Evolutionary conservation across 2,888 invertebrate genomes (phyloP).

Genomic region (Torymus tubicola): DNA sequence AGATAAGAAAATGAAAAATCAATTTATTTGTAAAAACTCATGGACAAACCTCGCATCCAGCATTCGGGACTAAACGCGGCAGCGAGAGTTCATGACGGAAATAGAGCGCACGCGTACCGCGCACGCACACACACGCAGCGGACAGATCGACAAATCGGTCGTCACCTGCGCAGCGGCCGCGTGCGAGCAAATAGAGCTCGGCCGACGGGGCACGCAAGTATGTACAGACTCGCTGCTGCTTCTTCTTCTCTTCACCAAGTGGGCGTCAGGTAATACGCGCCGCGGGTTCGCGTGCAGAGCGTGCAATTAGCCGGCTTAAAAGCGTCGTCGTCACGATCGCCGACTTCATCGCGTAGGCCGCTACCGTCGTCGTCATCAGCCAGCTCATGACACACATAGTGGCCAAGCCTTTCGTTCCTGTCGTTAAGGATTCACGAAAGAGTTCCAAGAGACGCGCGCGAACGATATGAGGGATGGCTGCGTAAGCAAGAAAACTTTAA

Average conservation of each 20-base stretch:
- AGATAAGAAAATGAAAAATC: too few species aligned
- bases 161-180: conserved; percentile 25
- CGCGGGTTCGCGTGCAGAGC: not conserved
- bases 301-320: conserved; percentile 65
- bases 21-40: too few species aligned
- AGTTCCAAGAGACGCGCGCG: conserved; percentile 11
- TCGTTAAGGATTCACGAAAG: conserved; percentile 34
- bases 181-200: conserved; percentile 9
- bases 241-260: conserved; percentile 50
- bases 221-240: not conserved
- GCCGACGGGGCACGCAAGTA: not conserved
- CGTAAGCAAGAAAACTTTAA: conserved; percentile 32
- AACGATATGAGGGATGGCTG: not conserved
- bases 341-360: conserved; percentile 60
- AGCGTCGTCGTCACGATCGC: conserved; percentile 60
- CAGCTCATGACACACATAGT: conserved; percentile 68
- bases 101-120: conserved; percentile 10
- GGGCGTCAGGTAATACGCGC: conserved; percentile 15
- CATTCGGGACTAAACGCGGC: not conserved
- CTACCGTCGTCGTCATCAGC: conserved; percentile 60
- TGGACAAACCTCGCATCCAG: not conserved
- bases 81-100: conserved; percentile 3
- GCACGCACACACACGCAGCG: not conserved
- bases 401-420: conserved; percentile 49
- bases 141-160: conserved; percentile 55